phyloP scores from a whole-genome alignment of 2,888 invertebrate genomes.

The Stramonita haemastoma region DNA sequence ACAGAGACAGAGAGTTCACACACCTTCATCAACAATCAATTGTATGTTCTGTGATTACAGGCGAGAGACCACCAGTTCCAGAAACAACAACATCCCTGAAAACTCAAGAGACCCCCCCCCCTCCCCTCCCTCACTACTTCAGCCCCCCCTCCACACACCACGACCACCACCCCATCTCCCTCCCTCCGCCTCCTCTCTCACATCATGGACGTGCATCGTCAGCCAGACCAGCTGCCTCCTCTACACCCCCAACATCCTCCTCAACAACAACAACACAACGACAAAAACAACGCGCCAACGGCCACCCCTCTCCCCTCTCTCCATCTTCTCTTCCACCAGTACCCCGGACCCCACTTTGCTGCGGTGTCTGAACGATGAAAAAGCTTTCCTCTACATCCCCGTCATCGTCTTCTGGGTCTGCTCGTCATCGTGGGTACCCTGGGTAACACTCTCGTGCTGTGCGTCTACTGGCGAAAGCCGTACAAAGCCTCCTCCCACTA shows the following conservation, averaged over 20 bases:
- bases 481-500: slow-evolving; percentile 68
- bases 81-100: too few relatives aligned
- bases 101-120: too few relatives aligned
- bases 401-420: slow-evolving; percentile 66
- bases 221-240: not conserved
- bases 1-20: not conserved
- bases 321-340: not conserved
- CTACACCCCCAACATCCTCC: not conserved
- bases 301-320: not conserved
- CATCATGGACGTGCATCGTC: slow-evolving; percentile 28
- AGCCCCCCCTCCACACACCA: not conserved
- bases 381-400: slow-evolving; percentile 67
- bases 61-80: too few relatives aligned
- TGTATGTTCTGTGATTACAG: too few relatives aligned
- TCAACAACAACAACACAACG: slow-evolving; percentile 12
- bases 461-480: slow-evolving; percentile 64
- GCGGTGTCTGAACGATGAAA: slow-evolving; percentile 61
- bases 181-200: not conserved
- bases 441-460: slow-evolving; percentile 67
- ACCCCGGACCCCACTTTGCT: slow-evolving; percentile 37
- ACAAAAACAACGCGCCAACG: not conserved
- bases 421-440: slow-evolving; percentile 65
- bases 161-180: not conserved
- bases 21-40: too few relatives aligned
- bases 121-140: not conserved